Evolutionary conservation across 23 tunicate genomes (phyloP), one percentile per base, ranked within the genome.

Genomic region (Styela clava): DNA sequence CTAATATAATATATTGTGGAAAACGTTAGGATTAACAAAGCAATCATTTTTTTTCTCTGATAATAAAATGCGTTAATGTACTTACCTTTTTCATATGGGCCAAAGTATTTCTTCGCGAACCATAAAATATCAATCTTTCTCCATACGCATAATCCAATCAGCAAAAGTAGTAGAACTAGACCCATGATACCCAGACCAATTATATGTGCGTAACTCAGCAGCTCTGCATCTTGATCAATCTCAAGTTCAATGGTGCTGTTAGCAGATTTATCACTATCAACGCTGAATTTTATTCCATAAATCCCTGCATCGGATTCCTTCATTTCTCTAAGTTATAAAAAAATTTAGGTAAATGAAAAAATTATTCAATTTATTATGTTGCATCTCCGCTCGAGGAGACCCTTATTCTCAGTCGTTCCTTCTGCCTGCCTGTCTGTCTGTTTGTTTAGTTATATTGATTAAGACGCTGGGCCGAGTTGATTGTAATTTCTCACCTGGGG

Each of bases 51-150:
- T n/a, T n/a, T n/a, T n/a, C n/a, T n/a, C n/a, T n/a, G n/a, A n/a
- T n/a, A n/a, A n/a, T n/a, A n/a, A n/a, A n/a, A n/a, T n/a, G n/a
- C n/a, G n/a, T n/a, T n/a, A n/a, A n/a, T n/a, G n/a, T n/a, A n/a
- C n/a, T n/a, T n/a, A 76, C 81, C 81, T 76, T 0, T 76, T 52
- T 76, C 81, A 56, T 44, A 76, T 16, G 81, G 33, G 21, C 81
- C 81, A 24, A 76, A 76, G 44, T 76, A 76, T n/a, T 76, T 76
- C 64, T 76, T 76, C 23, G n/a, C 35, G 21, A 76, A 52, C 81
- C 81, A 76, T 24, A 44, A 21, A 25, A 76, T 44, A 44, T 76
- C 81, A 56, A 18, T 23, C 52, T 44, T 76, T 29, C 64, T 52
- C 37, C 77, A 71, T 33, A 21, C 16, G 29, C 77, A 26, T 2